phyloP scores from a whole-genome alignment of 23 tunicate species.

The Styela plicata region DNA sequence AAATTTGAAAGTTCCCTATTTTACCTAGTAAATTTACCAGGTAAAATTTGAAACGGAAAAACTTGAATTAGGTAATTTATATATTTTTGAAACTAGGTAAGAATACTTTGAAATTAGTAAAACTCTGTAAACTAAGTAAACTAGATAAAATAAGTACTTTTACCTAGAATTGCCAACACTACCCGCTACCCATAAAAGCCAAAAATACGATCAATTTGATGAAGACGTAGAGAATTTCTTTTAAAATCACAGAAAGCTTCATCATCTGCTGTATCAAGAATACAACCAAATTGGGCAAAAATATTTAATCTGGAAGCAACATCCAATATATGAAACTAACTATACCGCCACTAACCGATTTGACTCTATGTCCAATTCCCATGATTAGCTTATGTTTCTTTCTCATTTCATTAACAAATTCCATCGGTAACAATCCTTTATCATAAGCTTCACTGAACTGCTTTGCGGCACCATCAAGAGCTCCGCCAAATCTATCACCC shows the following conservation, averaged over 20 bases:
- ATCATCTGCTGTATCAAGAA: background rate
- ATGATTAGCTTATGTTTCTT: constrained; percentile 89
- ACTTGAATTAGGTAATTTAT: too few species aligned
- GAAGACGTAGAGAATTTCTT: background rate
- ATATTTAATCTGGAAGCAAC: background rate
- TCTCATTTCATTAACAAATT: constrained; percentile 96
- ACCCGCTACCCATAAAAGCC: too few species aligned
- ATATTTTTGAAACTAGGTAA: too few species aligned
- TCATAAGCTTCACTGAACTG: constrained; percentile 93
- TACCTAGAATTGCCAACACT: too few species aligned
- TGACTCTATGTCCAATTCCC: constrained; percentile 99
- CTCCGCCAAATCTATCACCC: constrained; percentile 99
- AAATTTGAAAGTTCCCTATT: too few species aligned
- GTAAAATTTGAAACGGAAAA: too few species aligned
- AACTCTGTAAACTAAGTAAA: too few species aligned
- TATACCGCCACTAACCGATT: constrained; percentile 93
- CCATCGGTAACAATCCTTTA: constrained; percentile 74
- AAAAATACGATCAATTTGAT: too few species aligned
- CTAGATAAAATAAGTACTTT: too few species aligned
- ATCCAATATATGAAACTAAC: too few species aligned
- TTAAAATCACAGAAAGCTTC: background rate
- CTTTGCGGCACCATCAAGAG: constrained; percentile 94
- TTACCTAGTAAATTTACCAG: too few species aligned
- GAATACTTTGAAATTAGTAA: too few species aligned
- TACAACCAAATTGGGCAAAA: background rate